Evolutionary conservation across 2,888 invertebrate genomes (phyloP).

Genomic region (Himalopsyche japonica): DNA sequence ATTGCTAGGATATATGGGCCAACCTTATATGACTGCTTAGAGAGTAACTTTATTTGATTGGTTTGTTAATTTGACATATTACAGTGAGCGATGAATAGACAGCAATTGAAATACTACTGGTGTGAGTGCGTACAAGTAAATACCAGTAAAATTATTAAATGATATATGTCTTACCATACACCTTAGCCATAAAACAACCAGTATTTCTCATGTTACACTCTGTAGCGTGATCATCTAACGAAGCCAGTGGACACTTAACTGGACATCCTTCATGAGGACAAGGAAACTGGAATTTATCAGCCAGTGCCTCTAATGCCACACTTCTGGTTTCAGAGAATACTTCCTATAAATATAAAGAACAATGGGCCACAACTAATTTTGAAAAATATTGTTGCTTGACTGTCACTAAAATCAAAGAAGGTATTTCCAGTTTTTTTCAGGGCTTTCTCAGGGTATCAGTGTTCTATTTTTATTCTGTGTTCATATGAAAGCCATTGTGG

Average conservation of each 20-base stretch:
- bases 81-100: background rate
- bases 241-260: slow-evolving; percentile 57
- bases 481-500: too few relatives aligned
- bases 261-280: slow-evolving; percentile 63
- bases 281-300: slow-evolving; percentile 63
- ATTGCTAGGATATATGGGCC: too few relatives aligned
- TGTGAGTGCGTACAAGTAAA: background rate
- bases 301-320: slow-evolving; percentile 61
- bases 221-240: slow-evolving; percentile 58
- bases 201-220: slow-evolving; percentile 56
- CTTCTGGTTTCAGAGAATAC: slow-evolving; percentile 60
- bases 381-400: too few relatives aligned
- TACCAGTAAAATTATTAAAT: background rate
- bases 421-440: too few relatives aligned
- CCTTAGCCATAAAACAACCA: slow-evolving; percentile 59
- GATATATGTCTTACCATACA: slow-evolving; percentile 44
- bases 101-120: background rate
- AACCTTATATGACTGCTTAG: too few relatives aligned
- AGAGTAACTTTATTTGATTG: too few relatives aligned
- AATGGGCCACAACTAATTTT: background rate
- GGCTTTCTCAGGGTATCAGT: too few relatives aligned
- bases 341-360: slow-evolving; percentile 51
- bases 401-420: too few relatives aligned
- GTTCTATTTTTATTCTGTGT: too few relatives aligned
- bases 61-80: too few relatives aligned